Conservation (phyloP, 1,140 invertebrate species). For the Aphis gossypii region DNA sequence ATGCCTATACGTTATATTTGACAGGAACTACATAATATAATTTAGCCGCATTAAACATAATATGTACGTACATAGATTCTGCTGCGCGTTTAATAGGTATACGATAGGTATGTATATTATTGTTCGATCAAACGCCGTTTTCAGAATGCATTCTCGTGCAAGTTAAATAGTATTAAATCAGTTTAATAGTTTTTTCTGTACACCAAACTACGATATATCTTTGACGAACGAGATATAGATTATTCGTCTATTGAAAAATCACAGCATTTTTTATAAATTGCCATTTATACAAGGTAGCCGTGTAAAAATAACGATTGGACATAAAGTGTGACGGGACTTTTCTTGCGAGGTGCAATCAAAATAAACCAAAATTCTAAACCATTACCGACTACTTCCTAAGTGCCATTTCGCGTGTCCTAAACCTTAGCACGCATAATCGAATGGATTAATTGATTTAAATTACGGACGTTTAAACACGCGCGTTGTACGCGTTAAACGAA, state of each 20-base stretch:
- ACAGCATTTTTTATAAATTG: neutral
- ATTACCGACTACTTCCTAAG: neutral
- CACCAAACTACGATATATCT: neutral
- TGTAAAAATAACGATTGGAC: constrained; percentile 5
- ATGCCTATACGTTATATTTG: neutral
- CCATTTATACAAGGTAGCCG: neutral
- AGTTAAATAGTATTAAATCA: neutral
- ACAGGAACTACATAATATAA: neutral
- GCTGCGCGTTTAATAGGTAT: neutral
- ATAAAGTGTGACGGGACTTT: neutral
- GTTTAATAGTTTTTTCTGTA: neutral
- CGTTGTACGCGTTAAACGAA: neutral
- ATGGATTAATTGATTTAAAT: constrained; percentile 43
- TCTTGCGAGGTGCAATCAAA: neutral
- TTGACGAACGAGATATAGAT: neutral
- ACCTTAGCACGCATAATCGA: neutral
- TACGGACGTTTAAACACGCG: constrained; percentile 2
- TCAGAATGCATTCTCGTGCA: neutral
- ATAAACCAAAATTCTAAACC: neutral
- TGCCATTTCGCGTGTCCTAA: constrained; percentile 8
- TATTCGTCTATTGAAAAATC: neutral
- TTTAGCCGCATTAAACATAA: neutral
- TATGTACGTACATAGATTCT: too few species aligned
- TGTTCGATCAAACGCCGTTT: neutral
- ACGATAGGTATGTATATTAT: too few species aligned